These are phyloP conservation scores for Microcebus ravelobensis DNA, from an alignment of 2,113 vertebrate genomes.

Conservation along the genomic window DNA sequence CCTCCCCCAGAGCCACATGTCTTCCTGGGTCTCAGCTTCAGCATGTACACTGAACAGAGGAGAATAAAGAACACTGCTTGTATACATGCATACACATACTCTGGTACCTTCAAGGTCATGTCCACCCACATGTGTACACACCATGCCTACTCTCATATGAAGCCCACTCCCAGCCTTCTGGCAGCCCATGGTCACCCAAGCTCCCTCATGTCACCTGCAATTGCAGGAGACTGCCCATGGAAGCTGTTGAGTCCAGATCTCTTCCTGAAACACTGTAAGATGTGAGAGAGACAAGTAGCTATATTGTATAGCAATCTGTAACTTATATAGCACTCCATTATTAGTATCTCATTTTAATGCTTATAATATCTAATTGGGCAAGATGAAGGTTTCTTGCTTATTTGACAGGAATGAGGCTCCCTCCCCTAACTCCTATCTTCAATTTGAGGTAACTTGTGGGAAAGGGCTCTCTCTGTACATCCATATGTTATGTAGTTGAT, in stretches of 20 bases:
- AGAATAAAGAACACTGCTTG: not conserved
- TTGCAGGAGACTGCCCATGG: not conserved
- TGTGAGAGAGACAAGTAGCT: not conserved
- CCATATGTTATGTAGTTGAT: not conserved
- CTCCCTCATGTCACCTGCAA: not conserved
- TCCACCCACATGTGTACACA: not conserved
- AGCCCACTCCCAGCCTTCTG: not conserved
- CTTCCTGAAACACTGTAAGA: not conserved
- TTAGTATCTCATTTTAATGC: not conserved
- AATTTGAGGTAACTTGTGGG: not conserved
- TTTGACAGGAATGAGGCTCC: not conserved
- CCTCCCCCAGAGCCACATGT: not conserved
- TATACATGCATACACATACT: not conserved
- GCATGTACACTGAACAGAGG: not conserved
- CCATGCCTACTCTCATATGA: not conserved
- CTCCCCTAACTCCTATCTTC: not conserved
- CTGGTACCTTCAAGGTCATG: not conserved
- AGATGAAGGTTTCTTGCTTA: not conserved
- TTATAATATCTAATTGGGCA: not conserved
- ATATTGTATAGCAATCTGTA: too few species aligned
- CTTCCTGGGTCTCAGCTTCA: not conserved
- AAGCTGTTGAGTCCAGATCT: not conserved
- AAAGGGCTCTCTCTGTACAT: not conserved
- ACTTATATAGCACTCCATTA: not conserved
- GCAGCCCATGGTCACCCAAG: not conserved